A percentile compares a stretch with the other conserved stretches of the same genome.
Evolutionary conservation across 2,797 vertebrate genomes (phyloP).

Genomic region (Cirrhinus molitorella): DNA sequence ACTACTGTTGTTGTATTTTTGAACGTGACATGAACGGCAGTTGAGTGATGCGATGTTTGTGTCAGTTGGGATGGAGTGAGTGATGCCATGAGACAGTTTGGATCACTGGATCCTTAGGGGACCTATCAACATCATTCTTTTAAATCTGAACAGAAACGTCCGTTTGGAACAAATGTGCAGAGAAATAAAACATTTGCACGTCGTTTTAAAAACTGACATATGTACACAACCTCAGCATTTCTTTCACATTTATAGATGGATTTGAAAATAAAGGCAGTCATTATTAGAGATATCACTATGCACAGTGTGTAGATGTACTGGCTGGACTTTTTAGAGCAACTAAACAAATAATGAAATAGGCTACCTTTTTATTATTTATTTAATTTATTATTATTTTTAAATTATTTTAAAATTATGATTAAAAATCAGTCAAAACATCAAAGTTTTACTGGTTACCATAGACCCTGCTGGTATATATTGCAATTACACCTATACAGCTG

Average conservation of each 20-base stretch:
- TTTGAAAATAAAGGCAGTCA: neutral
- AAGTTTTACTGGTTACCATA: neutral
- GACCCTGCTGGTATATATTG: neutral
- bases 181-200: neutral
- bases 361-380: too few relatives aligned
- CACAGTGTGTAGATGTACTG: neutral
- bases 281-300: neutral
- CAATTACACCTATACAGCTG: neutral
- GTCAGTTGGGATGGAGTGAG: constrained; percentile 56
- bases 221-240: constrained; percentile 7
- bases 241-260: neutral
- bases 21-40: constrained; percentile 48
- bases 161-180: constrained; percentile 16
- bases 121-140: constrained; percentile 38
- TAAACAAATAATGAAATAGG: constrained; percentile 2
- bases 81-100: constrained; percentile 64
- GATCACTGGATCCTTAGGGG: constrained; percentile 62
- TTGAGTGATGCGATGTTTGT: constrained; percentile 55
- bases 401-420: neutral
- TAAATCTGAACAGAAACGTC: constrained; percentile 44
- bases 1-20: constrained; percentile 29
- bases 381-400: neutral
- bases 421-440: neutral
- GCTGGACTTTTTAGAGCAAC: neutral
- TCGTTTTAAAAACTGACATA: constrained; percentile 8